Base-by-base conservation (phyloP, 2,113 vertebrate species). In the Corydoras sp. region DNA sequence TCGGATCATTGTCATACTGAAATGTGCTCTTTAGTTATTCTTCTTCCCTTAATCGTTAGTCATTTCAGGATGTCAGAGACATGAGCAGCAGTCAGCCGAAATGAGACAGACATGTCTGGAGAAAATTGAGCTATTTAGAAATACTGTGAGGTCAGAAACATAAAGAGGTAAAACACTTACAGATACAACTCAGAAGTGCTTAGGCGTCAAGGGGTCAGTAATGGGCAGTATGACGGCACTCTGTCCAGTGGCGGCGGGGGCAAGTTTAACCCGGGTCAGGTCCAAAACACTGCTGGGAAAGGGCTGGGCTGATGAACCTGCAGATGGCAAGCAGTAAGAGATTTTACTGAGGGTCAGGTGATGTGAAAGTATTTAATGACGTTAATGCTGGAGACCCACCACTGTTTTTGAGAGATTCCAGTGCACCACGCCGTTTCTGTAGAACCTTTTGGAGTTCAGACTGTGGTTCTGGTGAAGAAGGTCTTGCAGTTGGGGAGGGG, bases 381-480 rank as follows among this genome's bases (percentile, higher is more conserved):
- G 14, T 15, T n/a, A 31, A 53, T 64, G 65, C 30, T 31, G 13
- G 14, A 15, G 29, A 76, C 78, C 74, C 58, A 77, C 78, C 59
- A 35, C 14, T 74, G 31, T 71, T 31, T 1, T 63, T n/a, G 10
- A 65, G 24, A 3, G 69, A 58, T 8, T 72, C 68, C 58, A 73
- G 35, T 2, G 32, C 74, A 14, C n/a, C 74, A 13, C 77, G 63
- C 5, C 77, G 73, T 73, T 62, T 79, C 11, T 66, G 54, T 43
- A 79, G 10, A 48, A 65, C 66, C 32, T 51, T 73, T 56, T 76
- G 70, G 15, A 79, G 74, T n/a, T 79, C 77, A 11, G 70, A 76
- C 53, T 69, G 58, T 18, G 65, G 65, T 18, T 75, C 62, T 4
- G 77, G 65, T 1, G 73, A 76, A 14, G 74, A 65, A 5, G 74